Evolutionary conservation across 23 tunicate species (phyloP).

Genomic region (Halocynthia roretzi): DNA sequence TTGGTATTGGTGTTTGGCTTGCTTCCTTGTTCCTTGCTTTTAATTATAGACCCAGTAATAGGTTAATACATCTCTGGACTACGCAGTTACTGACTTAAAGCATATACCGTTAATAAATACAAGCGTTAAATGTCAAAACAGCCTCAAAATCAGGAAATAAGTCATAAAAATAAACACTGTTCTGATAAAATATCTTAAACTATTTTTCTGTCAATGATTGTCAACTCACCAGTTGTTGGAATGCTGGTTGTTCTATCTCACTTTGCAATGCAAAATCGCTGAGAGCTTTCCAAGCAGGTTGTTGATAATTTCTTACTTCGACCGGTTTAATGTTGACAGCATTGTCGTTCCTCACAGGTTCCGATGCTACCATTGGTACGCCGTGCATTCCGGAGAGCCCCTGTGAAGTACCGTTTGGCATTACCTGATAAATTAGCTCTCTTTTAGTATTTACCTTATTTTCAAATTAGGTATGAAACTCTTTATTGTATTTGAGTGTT

Average conservation of each 20-base stretch:
- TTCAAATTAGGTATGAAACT: no score
- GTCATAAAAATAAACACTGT: no score
- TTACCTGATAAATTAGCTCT: neutral
- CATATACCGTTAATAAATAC: no score
- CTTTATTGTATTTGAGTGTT: no score
- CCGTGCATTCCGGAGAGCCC: conserved; percentile 63
- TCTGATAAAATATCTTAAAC: no score
- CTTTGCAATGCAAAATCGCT: conserved; percentile 81
- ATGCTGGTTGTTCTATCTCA: conserved; percentile 88
- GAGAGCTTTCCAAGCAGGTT: conserved; percentile 94
- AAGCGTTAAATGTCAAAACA: no score
- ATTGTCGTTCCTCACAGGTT: conserved; percentile 78
- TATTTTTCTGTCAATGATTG: neutral
- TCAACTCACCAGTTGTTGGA: conserved; percentile 82
- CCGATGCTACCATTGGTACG: conserved; percentile 75
- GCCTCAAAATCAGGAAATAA: no score
- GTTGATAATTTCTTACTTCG: conserved; percentile 77
- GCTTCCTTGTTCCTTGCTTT: no score
- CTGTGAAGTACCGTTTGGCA: conserved; percentile 18
- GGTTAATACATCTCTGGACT: no score
- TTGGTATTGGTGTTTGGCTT: no score
- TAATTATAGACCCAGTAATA: no score
- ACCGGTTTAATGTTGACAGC: conserved; percentile 44
- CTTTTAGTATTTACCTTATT: neutral
- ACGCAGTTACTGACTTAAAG: no score